Percentiles rank a stretch among this genome's conserved stretches.
Evolutionary conservation across 2,888 invertebrate species (phyloP).

Genomic region (Dryobotodes eremita): DNA sequence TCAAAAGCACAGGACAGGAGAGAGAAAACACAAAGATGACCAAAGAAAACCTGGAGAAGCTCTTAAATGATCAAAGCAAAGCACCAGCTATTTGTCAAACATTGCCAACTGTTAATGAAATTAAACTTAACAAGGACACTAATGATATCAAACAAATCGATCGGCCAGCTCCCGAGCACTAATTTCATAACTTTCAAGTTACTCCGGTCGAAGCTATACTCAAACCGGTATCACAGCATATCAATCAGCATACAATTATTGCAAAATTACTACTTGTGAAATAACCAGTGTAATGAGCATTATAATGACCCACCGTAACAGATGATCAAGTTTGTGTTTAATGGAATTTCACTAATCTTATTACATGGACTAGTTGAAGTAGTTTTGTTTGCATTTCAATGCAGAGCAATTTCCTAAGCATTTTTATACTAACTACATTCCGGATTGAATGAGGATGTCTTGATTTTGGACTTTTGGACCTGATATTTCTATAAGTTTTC

Average conservation of each 20-base stretch:
- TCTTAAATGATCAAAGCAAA: not conserved
- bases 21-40: not conserved
- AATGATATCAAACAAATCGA: conserved; percentile 53
- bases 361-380: conserved; percentile 27
- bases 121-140: conserved; percentile 66
- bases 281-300: conserved; percentile 73
- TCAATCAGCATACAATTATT: conserved; percentile 74
- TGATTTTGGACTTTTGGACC: not conserved
- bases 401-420: conserved; percentile 8
- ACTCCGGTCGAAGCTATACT: conserved; percentile 71
- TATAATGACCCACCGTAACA: conserved; percentile 58
- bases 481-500: conserved; percentile 3
- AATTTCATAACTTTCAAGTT: conserved; percentile 75
- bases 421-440: not conserved
- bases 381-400: conserved; percentile 40
- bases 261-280: conserved; percentile 79
- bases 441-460: not conserved
- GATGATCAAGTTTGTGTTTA: conserved; percentile 57
- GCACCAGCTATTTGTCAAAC: conserved; percentile 20
- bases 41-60: not conserved
- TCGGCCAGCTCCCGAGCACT: conserved; percentile 41
- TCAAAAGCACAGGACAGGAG: not conserved
- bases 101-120: conserved; percentile 46
- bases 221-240: conserved; percentile 73
- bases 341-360: conserved; percentile 49